Conservation (phyloP, 2,797 vertebrate species). For the Gephyroberyx darwinii region DNA sequence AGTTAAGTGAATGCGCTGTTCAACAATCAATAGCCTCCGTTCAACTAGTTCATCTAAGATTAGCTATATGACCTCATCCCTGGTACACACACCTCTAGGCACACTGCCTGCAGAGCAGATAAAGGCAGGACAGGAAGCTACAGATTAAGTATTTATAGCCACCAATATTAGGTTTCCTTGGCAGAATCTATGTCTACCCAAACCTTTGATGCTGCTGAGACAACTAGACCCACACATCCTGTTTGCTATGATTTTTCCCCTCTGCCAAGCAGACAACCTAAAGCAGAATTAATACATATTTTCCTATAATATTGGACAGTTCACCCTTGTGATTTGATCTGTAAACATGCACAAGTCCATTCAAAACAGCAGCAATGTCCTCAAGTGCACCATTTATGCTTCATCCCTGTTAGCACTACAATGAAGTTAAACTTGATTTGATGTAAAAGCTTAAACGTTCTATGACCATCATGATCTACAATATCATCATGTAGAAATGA, state of each 20-base stretch:
- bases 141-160: constrained; percentile 53
- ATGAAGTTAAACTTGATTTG: too few relatives aligned
- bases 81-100: neutral
- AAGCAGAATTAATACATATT: too few relatives aligned
- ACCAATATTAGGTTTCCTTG: constrained; percentile 29
- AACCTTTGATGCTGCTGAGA: constrained; percentile 20
- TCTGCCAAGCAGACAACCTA: neutral
- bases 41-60: neutral
- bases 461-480: too few relatives aligned
- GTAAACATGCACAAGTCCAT: too few relatives aligned
- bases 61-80: neutral
- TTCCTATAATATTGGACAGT: too few relatives aligned
- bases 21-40: neutral
- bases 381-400: too few relatives aligned
- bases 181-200: neutral
- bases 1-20: neutral
- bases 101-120: constrained; percentile 37
- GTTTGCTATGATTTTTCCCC: too few relatives aligned
- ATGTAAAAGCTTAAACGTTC: too few relatives aligned
- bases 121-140: constrained; percentile 22
- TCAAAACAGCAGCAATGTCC: too few relatives aligned
- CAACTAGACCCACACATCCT: neutral
- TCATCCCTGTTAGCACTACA: too few relatives aligned
- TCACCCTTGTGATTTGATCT: too few relatives aligned
- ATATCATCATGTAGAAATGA: too few relatives aligned